Base-by-base conservation (phyloP, 2,113 vertebrate genomes). In the Oryzias celebensis region DNA sequence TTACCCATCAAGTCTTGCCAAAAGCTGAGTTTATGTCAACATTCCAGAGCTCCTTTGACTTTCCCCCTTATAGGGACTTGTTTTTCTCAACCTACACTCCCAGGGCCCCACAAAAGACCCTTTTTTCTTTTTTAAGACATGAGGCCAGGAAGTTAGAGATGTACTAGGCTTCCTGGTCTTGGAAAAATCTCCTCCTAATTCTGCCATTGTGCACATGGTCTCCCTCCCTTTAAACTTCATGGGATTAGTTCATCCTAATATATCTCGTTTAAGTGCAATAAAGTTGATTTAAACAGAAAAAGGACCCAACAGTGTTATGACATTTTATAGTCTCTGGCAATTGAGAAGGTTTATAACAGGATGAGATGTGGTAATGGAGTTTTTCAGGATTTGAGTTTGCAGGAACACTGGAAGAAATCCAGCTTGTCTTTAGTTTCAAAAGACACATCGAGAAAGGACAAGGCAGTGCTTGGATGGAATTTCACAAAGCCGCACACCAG, bases 31-130 rank as follows among this genome's bases (percentile, higher is more conserved):
- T 88, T 68, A 84, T 84, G 82, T 83, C 58, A 8, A 81, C 88
- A 90, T 89, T 89, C 87, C 87, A 74, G 23, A 14, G 26, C 66
- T 72, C 63, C 65, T 20, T 60, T 0, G 46, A 59, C 8, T 71
- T 67, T 60, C 44, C 82, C 52, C 87, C 88, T 87, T 91, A 86
- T 89, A 88, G 70, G 87, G 90, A 77, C 80, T 85, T 89, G 74
- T 86, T 82, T 85, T 75, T 71, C 61, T 84, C 77, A 78, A 79
- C 69, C 75, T 86, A 73, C 49, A 48, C 71, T 77, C 65, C 42
- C 58, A 61, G 56, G n/a, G 59, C 36, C 43, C 71, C 17, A 7
- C 73, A 82, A 75, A 78, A 67, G 58, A 78, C 80, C 23, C 20
- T 68, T 74, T 72, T 81, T 67, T 63, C 61, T 54, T 63, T 69